These are phyloP conservation scores for Astur gentilis DNA, from an alignment of 2,113 vertebrate species.

Conservation along the genomic window DNA sequence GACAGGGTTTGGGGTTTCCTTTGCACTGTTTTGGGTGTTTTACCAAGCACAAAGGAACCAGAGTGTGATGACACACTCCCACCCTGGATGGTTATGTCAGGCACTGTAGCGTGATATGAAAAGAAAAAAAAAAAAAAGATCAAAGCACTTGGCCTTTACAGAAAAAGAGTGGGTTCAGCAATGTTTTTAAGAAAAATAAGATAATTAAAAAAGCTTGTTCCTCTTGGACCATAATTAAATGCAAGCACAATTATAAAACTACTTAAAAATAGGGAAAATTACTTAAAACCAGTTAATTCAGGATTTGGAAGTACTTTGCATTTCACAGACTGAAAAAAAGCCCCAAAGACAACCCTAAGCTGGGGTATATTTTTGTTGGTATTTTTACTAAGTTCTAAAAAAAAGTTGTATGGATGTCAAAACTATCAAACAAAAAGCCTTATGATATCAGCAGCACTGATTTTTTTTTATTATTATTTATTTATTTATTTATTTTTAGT, in stretches of 20 bases:
- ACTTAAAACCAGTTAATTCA: conserved; percentile 7
- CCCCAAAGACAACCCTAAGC: neutral
- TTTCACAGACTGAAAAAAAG: neutral
- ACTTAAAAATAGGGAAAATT: neutral
- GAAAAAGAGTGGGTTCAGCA: neutral
- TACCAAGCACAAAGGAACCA: neutral
- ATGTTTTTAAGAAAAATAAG: neutral
- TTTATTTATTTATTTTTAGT: too few species aligned
- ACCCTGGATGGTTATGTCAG: neutral
- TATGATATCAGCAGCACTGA: neutral
- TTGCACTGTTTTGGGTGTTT: neutral
- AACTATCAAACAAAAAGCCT: neutral
- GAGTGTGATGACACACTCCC: neutral
- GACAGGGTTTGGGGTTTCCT: neutral
- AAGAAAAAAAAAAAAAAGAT: neutral
- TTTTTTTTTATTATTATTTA: too few species aligned
- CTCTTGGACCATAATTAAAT: neutral
- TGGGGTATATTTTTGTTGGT: neutral
- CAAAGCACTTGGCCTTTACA: neutral
- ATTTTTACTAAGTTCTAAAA: neutral
- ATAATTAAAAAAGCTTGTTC: neutral
- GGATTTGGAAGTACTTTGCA: conserved; percentile 12
- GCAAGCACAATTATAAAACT: neutral
- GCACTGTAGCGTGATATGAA: neutral
- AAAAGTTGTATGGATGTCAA: fast-evolving